These are phyloP conservation scores for Pyxicephalus adspersus DNA, from an alignment of 2,113 vertebrate genomes.

Conservation along the genomic window DNA sequence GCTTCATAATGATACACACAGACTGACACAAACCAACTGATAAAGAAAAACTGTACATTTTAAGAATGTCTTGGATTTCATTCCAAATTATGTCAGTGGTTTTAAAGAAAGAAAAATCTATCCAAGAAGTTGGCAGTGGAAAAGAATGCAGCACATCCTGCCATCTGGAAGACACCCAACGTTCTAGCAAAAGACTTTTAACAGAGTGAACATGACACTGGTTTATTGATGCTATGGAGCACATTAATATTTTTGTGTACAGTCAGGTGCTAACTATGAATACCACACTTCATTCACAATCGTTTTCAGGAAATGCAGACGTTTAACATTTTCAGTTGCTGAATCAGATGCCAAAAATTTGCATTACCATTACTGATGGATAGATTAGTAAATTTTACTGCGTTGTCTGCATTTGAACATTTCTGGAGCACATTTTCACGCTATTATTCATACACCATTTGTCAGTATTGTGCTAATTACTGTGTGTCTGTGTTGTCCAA, in stretches of 20 bases:
- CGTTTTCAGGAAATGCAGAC: background rate
- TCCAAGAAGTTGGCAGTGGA: slow-evolving; percentile 20
- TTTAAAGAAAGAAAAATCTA: slow-evolving; percentile 18
- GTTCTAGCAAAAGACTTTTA: slow-evolving; percentile 27
- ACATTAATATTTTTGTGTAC: slow-evolving; percentile 31
- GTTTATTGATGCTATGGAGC: slow-evolving; percentile 19
- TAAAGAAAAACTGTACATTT: background rate
- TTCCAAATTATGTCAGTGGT: background rate
- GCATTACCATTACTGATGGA: no score
- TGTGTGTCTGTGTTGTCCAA: no score
- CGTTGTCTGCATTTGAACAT: no score
- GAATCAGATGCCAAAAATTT: background rate
- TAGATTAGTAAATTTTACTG: no score
- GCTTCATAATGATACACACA: no score
- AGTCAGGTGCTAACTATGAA: slow-evolving; percentile 13
- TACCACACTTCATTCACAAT: background rate
- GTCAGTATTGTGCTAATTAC: no score
- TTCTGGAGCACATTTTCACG: no score
- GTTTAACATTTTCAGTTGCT: background rate
- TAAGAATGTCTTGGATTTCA: background rate
- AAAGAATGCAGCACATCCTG: slow-evolving; percentile 17
- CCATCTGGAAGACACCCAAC: slow-evolving; percentile 32
- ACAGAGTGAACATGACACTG: slow-evolving; percentile 21
- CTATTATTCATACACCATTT: no score
- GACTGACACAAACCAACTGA: background rate